A percentile compares a stretch with the other conserved stretches of the same genome.
Evolutionary conservation across 1,140 invertebrate species (phyloP).

Genomic region (Nasonia giraulti): DNA sequence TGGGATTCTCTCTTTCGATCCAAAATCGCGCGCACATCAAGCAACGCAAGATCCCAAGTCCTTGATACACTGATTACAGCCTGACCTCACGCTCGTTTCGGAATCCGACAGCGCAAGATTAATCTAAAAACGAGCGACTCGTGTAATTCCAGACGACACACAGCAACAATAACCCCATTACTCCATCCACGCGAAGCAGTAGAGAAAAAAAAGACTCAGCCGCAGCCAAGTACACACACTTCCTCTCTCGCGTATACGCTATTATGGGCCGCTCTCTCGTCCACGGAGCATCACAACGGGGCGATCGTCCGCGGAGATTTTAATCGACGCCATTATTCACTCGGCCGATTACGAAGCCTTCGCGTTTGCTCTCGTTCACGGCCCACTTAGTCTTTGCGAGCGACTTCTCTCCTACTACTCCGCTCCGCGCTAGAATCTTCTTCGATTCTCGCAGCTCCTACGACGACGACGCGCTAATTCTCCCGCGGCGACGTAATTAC

Average conservation of each 20-base stretch:
- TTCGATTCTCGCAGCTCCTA: neutral
- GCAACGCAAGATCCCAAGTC: too few species aligned
- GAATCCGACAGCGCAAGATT: neutral
- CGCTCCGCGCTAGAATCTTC: neutral
- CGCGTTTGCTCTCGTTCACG: constrained; percentile 12
- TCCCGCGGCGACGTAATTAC: constrained; percentile 14
- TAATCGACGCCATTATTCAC: constrained; percentile 33
- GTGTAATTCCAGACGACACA: neutral
- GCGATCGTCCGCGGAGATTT: constrained; percentile 17
- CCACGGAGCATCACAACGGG: neutral
- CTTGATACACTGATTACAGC: neutral
- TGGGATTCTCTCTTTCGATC: too few species aligned
- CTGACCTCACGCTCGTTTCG: neutral
- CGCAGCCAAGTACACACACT: neutral
- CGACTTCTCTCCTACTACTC: neutral
- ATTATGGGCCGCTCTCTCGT: neutral
- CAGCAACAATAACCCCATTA: neutral
- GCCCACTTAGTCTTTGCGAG: neutral
- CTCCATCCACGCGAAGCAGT: neutral
- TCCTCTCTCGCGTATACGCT: neutral
- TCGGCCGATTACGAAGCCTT: constrained; percentile 28
- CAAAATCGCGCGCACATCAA: too few species aligned
- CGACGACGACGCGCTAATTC: constrained; percentile 17
- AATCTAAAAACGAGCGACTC: neutral
- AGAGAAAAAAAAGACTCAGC: too few species aligned